phyloP scores from a whole-genome alignment of 2,888 invertebrate genomes.

The Rhynchonema sp. region DNA sequence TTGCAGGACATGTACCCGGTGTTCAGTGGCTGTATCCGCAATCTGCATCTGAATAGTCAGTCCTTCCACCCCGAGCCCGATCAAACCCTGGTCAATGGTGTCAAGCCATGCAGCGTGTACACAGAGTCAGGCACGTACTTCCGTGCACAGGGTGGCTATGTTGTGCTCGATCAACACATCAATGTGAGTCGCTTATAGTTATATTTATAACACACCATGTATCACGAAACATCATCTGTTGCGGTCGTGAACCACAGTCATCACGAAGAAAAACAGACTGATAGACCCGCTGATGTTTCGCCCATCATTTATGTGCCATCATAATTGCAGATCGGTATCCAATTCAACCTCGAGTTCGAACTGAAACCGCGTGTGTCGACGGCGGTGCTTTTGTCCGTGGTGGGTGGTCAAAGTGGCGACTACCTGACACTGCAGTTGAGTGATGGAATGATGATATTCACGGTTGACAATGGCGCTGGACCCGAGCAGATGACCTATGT shows the following conservation, averaged over 20 bases:
- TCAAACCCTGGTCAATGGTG: slow-evolving; percentile 3
- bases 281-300: no score
- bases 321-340: neutral
- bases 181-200: slow-evolving; percentile 5
- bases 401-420: slow-evolving; percentile 37
- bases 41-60: slow-evolving; percentile 25
- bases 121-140: slow-evolving; percentile 33
- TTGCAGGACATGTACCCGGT: slow-evolving; percentile 19
- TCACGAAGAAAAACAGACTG: no score
- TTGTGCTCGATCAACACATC: slow-evolving; percentile 19
- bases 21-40: slow-evolving; percentile 31
- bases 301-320: no score
- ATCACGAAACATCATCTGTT: no score
- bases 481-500: slow-evolving; percentile 34
- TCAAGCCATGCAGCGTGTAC: slow-evolving; percentile 23
- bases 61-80: slow-evolving; percentile 14
- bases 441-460: slow-evolving; percentile 47
- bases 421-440: slow-evolving; percentile 67
- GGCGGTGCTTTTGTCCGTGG: slow-evolving; percentile 22
- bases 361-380: slow-evolving; percentile 20
- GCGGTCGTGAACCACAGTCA: no score
- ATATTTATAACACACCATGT: neutral
- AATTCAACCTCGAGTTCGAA: slow-evolving; percentile 19
- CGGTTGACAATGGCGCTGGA: slow-evolving; percentile 44
- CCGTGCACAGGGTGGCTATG: slow-evolving; percentile 30